phyloP scores from a whole-genome alignment of 2,113 vertebrate genomes.

The Xenopus laevis region DNA sequence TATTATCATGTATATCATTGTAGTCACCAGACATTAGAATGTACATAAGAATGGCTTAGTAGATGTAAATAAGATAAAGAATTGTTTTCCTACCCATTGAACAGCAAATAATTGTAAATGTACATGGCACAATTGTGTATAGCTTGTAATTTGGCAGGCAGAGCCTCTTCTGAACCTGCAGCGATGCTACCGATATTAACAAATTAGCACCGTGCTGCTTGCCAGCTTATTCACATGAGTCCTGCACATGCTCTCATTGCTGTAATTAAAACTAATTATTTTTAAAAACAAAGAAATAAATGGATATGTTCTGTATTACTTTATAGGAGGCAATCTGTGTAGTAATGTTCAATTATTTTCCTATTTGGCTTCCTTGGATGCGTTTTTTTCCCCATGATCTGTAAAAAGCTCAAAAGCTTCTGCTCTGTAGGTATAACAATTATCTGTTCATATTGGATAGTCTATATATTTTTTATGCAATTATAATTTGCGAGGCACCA shows the following conservation, averaged over 20 bases:
- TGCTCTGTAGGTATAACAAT: too few species aligned
- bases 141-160: constrained; percentile 64
- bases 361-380: constrained; percentile 12
- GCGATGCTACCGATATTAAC: constrained; percentile 72
- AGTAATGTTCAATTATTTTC: constrained; percentile 54
- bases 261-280: constrained; percentile 82
- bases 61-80: too few species aligned
- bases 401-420: too few species aligned
- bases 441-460: too few species aligned
- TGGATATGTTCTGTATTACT: constrained; percentile 69
- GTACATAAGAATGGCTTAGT: too few species aligned
- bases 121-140: constrained; percentile 58
- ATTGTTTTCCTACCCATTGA: constrained; percentile 14
- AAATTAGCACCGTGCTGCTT: constrained; percentile 69
- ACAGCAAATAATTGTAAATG: constrained; percentile 53
- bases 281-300: constrained; percentile 77
- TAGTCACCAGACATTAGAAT: too few species aligned
- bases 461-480: too few species aligned
- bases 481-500: too few species aligned
- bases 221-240: constrained; percentile 72
- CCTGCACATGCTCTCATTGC: constrained; percentile 68
- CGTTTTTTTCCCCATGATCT: neutral
- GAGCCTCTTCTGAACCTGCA: constrained; percentile 65
- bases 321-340: constrained; percentile 67
- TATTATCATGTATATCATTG: too few species aligned